Evolutionary conservation across 1,140 invertebrate species (phyloP), one percentile per base, ranked within the genome.

Genomic region (Aphidius ervi): DNA sequence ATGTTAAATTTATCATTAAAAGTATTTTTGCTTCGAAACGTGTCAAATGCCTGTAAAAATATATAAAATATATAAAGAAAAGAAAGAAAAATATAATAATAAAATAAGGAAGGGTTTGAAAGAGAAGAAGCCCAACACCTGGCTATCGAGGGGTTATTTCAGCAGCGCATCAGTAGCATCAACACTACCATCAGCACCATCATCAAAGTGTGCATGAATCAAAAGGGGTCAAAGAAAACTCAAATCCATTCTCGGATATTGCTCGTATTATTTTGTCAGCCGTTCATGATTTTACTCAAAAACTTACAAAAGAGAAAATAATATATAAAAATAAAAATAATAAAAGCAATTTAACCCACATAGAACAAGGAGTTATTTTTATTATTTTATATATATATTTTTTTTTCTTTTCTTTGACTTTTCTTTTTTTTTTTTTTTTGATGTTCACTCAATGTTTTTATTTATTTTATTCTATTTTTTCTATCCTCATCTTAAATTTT

Each of bases 201-300:
- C 23, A 31, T 31, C 23, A 31, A 31, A 31, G 23, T 31, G 23
- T 31, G 23, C 23, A 31, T 31, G 23, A 31, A 31, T 31, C 23
- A 31, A 58, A 58, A 58, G 46, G 56, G 56, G 56, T 58, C 56
- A n/a, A 46, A 31, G 37, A 20, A 58, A 37, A 58, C 47, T 48
- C 37, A 45, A 58, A 47, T 58, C 56, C 47, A 58, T 58, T 49
- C 56, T 58, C 39, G 46, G 56, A 47, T 47, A 47, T 58, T 58
- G 55, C 37, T 20, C 40, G 43, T 41, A 45, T n/a, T 58, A 47
- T 58, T 58, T 58, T 58, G 56, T 58, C 56, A 58, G 56, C 46
- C 56, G 56, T 45, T 20, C 39, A 54, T 10, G 39, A 40, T 54
- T 41, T 40, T 39, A 54, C 42, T 9, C 52, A n/a, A 54, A 54